phyloP scores from a whole-genome alignment of 1,140 invertebrate genomes.

The Ceratina calcarata region DNA sequence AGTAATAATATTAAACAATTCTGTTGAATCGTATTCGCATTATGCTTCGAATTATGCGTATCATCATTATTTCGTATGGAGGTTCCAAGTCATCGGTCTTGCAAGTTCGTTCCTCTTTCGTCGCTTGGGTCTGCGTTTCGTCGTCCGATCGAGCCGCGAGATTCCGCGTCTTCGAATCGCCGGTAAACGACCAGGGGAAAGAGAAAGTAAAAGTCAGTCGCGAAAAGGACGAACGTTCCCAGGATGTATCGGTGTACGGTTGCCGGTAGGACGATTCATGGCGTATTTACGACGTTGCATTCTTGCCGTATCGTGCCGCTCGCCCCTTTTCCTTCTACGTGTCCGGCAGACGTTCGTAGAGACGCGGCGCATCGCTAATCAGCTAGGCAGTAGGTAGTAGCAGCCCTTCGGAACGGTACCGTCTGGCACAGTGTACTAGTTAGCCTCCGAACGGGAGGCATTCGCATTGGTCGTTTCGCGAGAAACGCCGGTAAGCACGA shows the following conservation, averaged over 20 bases:
- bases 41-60: no score
- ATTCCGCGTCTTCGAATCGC: conserved; percentile 46
- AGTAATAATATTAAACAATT: no score
- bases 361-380: conserved; percentile 66
- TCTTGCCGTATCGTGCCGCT: conserved; percentile 31
- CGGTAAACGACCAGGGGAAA: conserved; percentile 28
- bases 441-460: not conserved
- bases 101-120: not conserved
- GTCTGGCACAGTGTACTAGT: conserved; percentile 18
- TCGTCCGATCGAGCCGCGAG: conserved; percentile 42
- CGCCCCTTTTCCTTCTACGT: conserved; percentile 22
- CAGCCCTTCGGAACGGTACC: conserved; percentile 39
- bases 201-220: conserved; percentile 35
- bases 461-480: not conserved
- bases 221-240: conserved; percentile 39
- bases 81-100: no score
- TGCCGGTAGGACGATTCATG: conserved; percentile 34
- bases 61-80: no score
- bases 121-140: conserved; percentile 3
- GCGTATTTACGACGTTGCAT: conserved; percentile 54
- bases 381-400: conserved; percentile 31
- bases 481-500: not conserved
- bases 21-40: no score
- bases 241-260: not conserved
- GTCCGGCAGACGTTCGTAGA: conserved; percentile 33